A percentile compares a stretch with the other conserved stretches of the same genome.
These are phyloP conservation scores for Montipora sp. DNA, from an alignment of 64 coral and sea anemone genomes.

Conservation along the genomic window DNA sequence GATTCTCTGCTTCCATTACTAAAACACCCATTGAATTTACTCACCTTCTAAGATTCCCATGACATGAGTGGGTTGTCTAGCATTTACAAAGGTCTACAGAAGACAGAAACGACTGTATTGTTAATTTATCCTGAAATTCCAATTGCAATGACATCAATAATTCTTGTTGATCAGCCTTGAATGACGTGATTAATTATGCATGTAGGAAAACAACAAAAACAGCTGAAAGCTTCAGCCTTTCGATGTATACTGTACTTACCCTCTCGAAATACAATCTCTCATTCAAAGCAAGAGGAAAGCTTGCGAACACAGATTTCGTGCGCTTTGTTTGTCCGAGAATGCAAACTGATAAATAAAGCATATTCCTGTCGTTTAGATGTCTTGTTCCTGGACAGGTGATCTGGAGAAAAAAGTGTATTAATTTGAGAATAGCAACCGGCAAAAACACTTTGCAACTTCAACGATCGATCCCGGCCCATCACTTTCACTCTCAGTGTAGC, in stretches of 20 bases:
- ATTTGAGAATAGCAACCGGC: not conserved
- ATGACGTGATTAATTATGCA: conserved; percentile 15
- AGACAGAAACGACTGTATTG: not conserved
- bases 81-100: conserved; percentile 51
- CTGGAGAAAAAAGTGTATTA: conserved; percentile 51
- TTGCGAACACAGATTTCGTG: conserved; percentile 96
- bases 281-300: conserved; percentile 94
- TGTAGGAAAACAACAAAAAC: not conserved
- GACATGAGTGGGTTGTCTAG: conserved; percentile 20
- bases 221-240: not conserved
- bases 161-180: not conserved
- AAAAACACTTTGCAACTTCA: not conserved
- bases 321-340: conserved; percentile 85
- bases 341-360: conserved; percentile 81
- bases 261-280: conserved; percentile 91
- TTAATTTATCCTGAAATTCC: not conserved
- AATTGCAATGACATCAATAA: not conserved
- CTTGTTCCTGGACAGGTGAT: conserved; percentile 93
- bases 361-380: conserved; percentile 93
- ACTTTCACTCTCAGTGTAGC: not conserved
- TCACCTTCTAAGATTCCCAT: conserved; percentile 45
- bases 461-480: too few species aligned
- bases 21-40: not conserved
- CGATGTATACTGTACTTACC: conserved; percentile 31
- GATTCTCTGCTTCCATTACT: not conserved